These are phyloP conservation scores for Rhadinocentrus ornatus DNA, from an alignment of 2,797 vertebrate genomes.

Conservation along the genomic window DNA sequence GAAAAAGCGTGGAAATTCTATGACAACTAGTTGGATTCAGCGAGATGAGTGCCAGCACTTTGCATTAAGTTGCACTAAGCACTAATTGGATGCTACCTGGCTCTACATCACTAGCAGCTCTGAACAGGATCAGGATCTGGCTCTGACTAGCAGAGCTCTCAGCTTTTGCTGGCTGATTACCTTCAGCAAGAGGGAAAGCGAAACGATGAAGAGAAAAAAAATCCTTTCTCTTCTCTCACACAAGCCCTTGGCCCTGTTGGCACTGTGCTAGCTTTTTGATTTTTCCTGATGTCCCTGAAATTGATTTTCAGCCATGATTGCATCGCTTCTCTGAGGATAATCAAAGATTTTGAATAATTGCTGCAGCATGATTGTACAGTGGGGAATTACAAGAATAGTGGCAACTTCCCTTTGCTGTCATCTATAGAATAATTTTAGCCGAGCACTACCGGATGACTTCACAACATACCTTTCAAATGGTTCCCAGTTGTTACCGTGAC, in stretches of 20 bases:
- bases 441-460: slow-evolving; percentile 73
- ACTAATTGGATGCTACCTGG: slow-evolving; percentile 87
- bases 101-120: slow-evolving; percentile 80
- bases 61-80: slow-evolving; percentile 83
- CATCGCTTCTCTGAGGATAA: slow-evolving; percentile 79
- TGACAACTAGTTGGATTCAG: slow-evolving; percentile 82
- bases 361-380: slow-evolving; percentile 76
- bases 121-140: slow-evolving; percentile 77
- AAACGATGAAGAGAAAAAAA: slow-evolving; percentile 71
- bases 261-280: slow-evolving; percentile 74
- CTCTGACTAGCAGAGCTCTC: slow-evolving; percentile 76
- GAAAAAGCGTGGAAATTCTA: slow-evolving; percentile 79
- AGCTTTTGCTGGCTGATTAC: slow-evolving; percentile 84
- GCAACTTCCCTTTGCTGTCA: slow-evolving; percentile 65
- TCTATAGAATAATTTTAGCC: slow-evolving; percentile 65
- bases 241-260: slow-evolving; percentile 81
- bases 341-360: slow-evolving; percentile 83
- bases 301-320: slow-evolving; percentile 84
- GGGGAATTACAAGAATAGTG: slow-evolving; percentile 71
- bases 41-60: slow-evolving; percentile 79
- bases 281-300: slow-evolving; percentile 84
- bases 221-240: slow-evolving; percentile 61
- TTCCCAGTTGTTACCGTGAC: slow-evolving; percentile 75
- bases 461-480: slow-evolving; percentile 77
- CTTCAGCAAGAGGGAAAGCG: slow-evolving; percentile 72